phyloP scores from a whole-genome alignment of 2,888 invertebrate species.

The Tupiocoris notatus region DNA sequence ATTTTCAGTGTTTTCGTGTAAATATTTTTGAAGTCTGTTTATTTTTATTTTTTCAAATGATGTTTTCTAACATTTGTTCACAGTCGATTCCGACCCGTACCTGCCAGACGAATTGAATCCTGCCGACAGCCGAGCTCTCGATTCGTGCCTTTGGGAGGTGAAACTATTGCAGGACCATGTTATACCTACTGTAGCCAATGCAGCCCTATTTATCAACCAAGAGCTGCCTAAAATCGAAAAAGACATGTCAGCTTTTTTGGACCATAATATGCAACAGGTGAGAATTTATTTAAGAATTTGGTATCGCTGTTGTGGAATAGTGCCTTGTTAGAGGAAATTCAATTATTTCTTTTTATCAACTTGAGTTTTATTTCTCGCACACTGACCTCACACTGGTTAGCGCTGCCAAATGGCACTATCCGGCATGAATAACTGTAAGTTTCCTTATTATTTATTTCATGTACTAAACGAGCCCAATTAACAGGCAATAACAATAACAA shows the following conservation, averaged over 20 bases:
- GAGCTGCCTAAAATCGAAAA: slow-evolving; percentile 67
- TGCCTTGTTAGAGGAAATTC: no score
- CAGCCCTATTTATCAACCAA: slow-evolving; percentile 69
- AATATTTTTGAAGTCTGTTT: slow-evolving; percentile 13
- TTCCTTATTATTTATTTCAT: no score
- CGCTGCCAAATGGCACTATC: no score
- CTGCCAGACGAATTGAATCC: slow-evolving; percentile 79
- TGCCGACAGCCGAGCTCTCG: slow-evolving; percentile 72
- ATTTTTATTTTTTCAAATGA: slow-evolving; percentile 48
- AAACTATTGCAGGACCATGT: slow-evolving; percentile 72
- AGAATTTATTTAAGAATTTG: no score
- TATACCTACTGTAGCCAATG: slow-evolving; percentile 68
- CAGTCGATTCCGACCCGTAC: slow-evolving; percentile 71
- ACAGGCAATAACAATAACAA: no score
- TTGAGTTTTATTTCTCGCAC: no score
- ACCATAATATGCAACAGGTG: slow-evolving; percentile 52
- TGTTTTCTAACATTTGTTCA: slow-evolving; percentile 51
- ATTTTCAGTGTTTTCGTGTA: not conserved
- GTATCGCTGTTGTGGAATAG: no score
- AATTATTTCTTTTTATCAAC: no score
- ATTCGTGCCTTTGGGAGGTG: slow-evolving; percentile 93
- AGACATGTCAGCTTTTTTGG: slow-evolving; percentile 66
- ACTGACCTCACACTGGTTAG: no score
- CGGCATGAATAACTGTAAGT: no score
- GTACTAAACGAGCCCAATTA: no score